Conservation (phyloP, 2,888 invertebrate genomes). For the Erebia palarica region DNA sequence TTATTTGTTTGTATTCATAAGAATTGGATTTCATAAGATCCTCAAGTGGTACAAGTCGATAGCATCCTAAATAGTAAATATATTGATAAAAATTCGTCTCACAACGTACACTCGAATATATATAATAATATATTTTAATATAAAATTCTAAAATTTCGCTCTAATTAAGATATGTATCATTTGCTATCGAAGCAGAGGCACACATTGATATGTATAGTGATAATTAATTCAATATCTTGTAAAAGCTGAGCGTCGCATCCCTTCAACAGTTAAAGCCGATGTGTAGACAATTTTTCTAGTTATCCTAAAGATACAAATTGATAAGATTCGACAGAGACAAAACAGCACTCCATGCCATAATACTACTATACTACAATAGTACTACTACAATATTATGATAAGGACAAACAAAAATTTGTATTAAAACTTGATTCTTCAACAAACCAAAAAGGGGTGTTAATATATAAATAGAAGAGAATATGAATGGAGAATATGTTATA, state of each 20-base stretch:
- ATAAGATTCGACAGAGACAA: conserved; percentile 11
- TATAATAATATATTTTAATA: conserved; percentile 51
- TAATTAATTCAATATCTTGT: conserved; percentile 39
- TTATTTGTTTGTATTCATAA: conserved; percentile 78
- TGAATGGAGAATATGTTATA: too few species aligned
- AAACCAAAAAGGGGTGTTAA: too few species aligned
- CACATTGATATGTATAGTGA: conserved; percentile 80
- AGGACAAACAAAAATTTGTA: too few species aligned
- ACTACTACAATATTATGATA: too few species aligned
- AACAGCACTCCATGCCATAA: background rate
- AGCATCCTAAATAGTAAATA: conserved; percentile 75
- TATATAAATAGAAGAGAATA: too few species aligned
- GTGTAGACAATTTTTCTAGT: conserved; percentile 42
- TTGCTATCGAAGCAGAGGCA: conserved; percentile 80
- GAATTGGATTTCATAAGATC: conserved; percentile 80
- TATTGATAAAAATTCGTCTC: conserved; percentile 74
- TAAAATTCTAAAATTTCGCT: conserved; percentile 75
- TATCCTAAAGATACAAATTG: conserved; percentile 30
- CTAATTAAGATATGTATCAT: conserved; percentile 76
- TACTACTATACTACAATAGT: too few species aligned
- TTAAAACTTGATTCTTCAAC: too few species aligned
- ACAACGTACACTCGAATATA: conserved; percentile 68
- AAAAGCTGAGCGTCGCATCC: conserved; percentile 57
- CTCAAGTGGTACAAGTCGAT: conserved; percentile 74
- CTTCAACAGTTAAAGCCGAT: conserved; percentile 74